Evolutionary conservation across 2,113 vertebrate species (phyloP).

Genomic region (Apodemus sylvaticus): DNA sequence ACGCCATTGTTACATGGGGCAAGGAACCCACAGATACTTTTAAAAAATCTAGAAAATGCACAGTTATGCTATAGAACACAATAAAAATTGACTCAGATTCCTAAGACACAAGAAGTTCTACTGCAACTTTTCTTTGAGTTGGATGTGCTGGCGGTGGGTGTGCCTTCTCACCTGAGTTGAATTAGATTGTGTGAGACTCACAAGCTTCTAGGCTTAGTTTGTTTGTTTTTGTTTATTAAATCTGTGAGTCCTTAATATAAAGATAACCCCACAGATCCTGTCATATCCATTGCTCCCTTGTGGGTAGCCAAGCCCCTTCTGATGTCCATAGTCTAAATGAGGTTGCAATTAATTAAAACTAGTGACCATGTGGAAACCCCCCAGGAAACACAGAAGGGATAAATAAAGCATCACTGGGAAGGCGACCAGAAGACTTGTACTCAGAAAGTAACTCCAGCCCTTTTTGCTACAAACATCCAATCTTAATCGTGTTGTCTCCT

Average conservation of each 20-base stretch:
- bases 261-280: not conserved
- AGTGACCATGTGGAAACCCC: not conserved
- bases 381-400: not conserved
- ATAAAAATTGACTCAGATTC: not conserved
- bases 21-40: not conserved
- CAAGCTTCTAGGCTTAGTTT: not conserved
- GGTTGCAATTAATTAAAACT: conserved; percentile 17
- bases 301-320: not conserved
- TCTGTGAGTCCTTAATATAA: not conserved
- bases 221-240: not conserved
- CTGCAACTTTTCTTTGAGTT: not conserved
- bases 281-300: not conserved
- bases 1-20: not conserved
- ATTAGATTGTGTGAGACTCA: not conserved
- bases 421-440: not conserved
- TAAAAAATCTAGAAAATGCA: conserved; percentile 3
- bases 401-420: not conserved
- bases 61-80: not conserved
- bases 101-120: not conserved
- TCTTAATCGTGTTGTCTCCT: not conserved
- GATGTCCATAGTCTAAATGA: not conserved
- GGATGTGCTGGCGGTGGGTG: not conserved
- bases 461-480: not conserved
- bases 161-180: not conserved
- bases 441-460: not conserved